Percentiles rank a stretch among this genome's conserved stretches.
Conservation (phyloP, 2,797 vertebrate genomes). For the Podarcis lilfordi region DNA sequence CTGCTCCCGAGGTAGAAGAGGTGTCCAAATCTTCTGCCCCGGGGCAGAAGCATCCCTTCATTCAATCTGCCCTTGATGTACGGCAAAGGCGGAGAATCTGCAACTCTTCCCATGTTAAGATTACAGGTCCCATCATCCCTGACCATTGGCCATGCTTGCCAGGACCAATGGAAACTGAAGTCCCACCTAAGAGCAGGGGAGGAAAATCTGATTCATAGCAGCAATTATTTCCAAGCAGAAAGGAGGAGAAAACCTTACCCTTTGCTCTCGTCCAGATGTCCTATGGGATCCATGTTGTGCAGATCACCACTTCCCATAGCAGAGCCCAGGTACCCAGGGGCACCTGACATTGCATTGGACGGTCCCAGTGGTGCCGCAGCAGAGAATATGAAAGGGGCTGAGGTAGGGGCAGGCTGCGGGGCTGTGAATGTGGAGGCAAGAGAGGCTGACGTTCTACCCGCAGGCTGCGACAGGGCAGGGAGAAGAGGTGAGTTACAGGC, state of each 20-base stretch:
- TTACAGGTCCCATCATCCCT: neutral
- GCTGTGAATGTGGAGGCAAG: slow-evolving; percentile 67
- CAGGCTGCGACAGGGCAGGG: slow-evolving; percentile 49
- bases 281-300: slow-evolving; percentile 83
- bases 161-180: neutral
- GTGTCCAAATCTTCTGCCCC: neutral
- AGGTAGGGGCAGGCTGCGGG: slow-evolving; percentile 59
- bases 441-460: slow-evolving; percentile 41
- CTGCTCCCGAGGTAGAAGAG: neutral
- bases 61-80: too few species aligned
- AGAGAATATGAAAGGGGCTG: slow-evolving; percentile 66
- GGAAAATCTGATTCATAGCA: neutral
- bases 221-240: neutral
- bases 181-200: neutral
- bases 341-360: slow-evolving; percentile 65
- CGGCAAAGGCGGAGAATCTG: neutral
- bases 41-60: too few species aligned
- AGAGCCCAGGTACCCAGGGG: slow-evolving; percentile 64
- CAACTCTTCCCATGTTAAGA: too few species aligned
- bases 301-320: slow-evolving; percentile 67
- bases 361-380: slow-evolving; percentile 54
- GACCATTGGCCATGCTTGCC: neutral
- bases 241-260: slow-evolving; percentile 75
- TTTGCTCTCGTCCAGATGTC: slow-evolving; percentile 82
- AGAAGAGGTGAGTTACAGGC: slow-evolving; percentile 69